Evolutionary conservation across 2,888 invertebrate genomes (phyloP).

Genomic region (Herminia tarsipennalis): DNA sequence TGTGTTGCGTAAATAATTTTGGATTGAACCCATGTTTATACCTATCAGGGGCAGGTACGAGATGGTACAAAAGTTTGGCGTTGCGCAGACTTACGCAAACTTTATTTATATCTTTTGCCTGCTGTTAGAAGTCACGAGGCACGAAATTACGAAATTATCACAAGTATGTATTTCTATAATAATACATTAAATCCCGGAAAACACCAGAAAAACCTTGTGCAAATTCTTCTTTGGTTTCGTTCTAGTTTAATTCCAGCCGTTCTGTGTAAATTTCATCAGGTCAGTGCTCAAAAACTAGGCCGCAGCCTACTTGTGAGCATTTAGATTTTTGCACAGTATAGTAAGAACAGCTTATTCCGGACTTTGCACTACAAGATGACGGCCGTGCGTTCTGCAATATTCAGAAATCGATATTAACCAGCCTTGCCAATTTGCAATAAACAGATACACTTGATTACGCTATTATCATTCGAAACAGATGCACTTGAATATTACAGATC

Average conservation of each 20-base stretch:
- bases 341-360: no score
- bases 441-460: slow-evolving; percentile 1
- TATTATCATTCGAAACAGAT: background rate
- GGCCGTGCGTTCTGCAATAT: background rate
- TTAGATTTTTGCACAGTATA: slow-evolving; percentile 17
- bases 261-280: slow-evolving; percentile 54
- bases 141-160: no score
- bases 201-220: slow-evolving; percentile 30
- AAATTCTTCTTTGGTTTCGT: slow-evolving; percentile 42
- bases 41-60: slow-evolving; percentile 24
- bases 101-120: slow-evolving; percentile 6
- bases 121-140: background rate
- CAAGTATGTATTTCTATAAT: no score
- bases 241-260: slow-evolving; percentile 53
- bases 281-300: slow-evolving; percentile 60
- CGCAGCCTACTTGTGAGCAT: slow-evolving; percentile 49
- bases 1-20: slow-evolving; percentile 2
- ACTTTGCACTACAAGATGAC: background rate
- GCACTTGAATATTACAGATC: slow-evolving; percentile 4
- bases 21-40: slow-evolving; percentile 6
- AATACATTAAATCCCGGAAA: slow-evolving; percentile 5
- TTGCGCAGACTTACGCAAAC: slow-evolving; percentile 7
- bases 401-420: background rate
- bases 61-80: slow-evolving; percentile 20
- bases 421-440: background rate